Evolutionary conservation across 2,113 vertebrate genomes (phyloP).

Genomic region (Cryptoleucopteryx plumbea): DNA sequence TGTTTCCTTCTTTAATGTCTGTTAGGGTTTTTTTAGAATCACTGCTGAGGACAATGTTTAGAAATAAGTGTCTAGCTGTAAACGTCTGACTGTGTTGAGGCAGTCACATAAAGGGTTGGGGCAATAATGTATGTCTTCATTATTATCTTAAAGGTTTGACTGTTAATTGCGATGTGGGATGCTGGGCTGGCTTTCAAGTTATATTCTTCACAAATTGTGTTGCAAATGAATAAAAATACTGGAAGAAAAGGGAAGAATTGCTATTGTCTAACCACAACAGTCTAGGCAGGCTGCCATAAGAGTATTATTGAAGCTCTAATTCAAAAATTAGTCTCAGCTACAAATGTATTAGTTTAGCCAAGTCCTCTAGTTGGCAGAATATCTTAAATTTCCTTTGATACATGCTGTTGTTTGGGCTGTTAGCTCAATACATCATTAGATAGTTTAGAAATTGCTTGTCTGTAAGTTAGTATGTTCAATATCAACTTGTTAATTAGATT

Average conservation of each 20-base stretch:
- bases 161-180: background rate
- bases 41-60: background rate
- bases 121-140: background rate
- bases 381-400: slow-evolving; percentile 13
- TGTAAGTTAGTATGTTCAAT: background rate
- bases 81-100: background rate
- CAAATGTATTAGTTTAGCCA: slow-evolving; percentile 8
- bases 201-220: background rate
- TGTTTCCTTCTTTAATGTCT: background rate
- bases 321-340: slow-evolving; percentile 46
- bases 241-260: slow-evolving; percentile 28
- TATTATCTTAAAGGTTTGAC: background rate
- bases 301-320: slow-evolving; percentile 13
- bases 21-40: background rate
- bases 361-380: slow-evolving; percentile 13
- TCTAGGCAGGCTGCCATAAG: slow-evolving; percentile 29
- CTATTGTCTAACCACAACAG: slow-evolving; percentile 33
- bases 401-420: background rate
- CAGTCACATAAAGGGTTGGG: background rate
- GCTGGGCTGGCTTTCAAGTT: background rate
- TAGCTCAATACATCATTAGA: background rate
- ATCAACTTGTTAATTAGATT: background rate
- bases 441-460: background rate
- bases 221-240: slow-evolving; percentile 15
- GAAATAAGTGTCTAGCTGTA: background rate